phyloP scores from a whole-genome alignment of 2,797 vertebrate genomes.

The Rhinoraja longicauda region DNA sequence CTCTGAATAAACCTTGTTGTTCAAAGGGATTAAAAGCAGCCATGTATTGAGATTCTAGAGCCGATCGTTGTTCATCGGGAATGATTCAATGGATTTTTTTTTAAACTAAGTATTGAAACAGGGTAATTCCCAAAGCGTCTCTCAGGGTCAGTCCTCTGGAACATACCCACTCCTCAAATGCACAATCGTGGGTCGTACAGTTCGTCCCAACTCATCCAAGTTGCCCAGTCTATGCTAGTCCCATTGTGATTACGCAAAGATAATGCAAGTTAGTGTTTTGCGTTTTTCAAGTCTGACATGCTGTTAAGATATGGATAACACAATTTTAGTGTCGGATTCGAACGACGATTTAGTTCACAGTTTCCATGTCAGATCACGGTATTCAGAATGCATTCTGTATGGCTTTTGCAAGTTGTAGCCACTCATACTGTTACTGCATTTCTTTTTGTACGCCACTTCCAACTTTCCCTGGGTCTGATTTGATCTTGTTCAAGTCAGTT shows the following conservation, averaged over 20 bases:
- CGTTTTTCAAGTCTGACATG: neutral
- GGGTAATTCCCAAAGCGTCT: slow-evolving; percentile 6
- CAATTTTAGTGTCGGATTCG: neutral
- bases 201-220: too few relatives aligned
- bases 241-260: neutral
- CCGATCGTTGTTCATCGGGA: neutral
- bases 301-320: neutral
- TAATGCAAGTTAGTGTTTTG: neutral
- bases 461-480: neutral
- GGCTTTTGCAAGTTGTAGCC: neutral
- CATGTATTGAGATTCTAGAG: neutral
- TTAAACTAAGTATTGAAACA: neutral
- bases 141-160: neutral
- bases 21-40: neutral
- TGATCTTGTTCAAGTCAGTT: neutral
- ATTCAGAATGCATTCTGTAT: neutral
- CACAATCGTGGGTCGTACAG: neutral
- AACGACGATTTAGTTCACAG: neutral
- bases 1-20: neutral
- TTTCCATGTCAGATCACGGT: neutral
- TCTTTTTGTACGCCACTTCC: neutral
- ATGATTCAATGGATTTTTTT: neutral
- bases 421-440: neutral
- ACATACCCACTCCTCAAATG: neutral
- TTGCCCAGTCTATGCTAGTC: too few relatives aligned